Conservation (phyloP, 2,888 invertebrate species). For the Chaetogeoica ovagalla region DNA sequence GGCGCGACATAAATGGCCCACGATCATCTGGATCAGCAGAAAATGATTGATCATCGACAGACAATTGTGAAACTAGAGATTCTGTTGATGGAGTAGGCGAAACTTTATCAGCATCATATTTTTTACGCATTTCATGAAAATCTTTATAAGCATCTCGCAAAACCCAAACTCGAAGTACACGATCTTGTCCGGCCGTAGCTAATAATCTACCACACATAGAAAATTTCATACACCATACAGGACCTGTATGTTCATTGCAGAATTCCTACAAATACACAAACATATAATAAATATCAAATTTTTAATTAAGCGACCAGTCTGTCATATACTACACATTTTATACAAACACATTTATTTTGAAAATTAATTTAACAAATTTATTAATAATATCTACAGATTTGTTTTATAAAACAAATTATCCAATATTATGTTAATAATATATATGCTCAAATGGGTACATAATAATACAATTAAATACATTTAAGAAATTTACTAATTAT, state of each 20-base stretch:
- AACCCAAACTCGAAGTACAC: constrained; percentile 92
- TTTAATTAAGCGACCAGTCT: not conserved
- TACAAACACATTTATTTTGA: too few species aligned
- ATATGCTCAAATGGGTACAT: too few species aligned
- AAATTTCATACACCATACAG: constrained; percentile 99
- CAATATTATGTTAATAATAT: too few species aligned
- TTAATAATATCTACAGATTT: too few species aligned
- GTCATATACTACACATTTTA: too few species aligned
- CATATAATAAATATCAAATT: not conserved
- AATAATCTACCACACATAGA: constrained; percentile 91
- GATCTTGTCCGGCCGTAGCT: constrained; percentile 97
- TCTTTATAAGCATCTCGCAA: constrained; percentile 84
- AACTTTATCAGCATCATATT: constrained; percentile 87
- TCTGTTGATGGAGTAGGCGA: constrained; percentile 93
- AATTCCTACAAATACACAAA: constrained; percentile 49
- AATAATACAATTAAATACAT: too few species aligned
- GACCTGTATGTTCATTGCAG: constrained; percentile 74
- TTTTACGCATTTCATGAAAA: constrained; percentile 95
- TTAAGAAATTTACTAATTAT: too few species aligned
- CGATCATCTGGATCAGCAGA: constrained; percentile 63
- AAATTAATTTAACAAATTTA: too few species aligned
- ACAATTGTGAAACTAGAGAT: constrained; percentile 79
- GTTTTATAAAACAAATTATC: too few species aligned
- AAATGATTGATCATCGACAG: constrained; percentile 65
- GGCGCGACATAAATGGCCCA: constrained; percentile 81